Percentiles rank a stretch among this genome's conserved stretches.
Conservation (phyloP, 2,797 vertebrate species). For the Sorex maritimensis region DNA sequence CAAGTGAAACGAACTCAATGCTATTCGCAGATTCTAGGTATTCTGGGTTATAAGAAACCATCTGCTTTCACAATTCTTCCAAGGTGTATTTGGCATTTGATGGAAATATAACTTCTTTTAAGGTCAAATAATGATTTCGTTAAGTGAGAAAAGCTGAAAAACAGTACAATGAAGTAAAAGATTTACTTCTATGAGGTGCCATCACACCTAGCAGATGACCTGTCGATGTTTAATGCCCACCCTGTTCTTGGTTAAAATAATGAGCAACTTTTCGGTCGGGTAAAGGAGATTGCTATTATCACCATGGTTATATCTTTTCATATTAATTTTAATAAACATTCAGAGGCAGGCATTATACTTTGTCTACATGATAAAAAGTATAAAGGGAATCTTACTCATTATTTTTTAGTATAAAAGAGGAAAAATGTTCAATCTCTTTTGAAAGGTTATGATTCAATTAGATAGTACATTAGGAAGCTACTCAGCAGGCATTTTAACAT, state of each 20-base stretch:
- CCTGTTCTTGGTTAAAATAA: slow-evolving; percentile 43
- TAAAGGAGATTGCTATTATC: slow-evolving; percentile 37
- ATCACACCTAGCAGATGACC: slow-evolving; percentile 50
- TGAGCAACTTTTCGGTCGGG: slow-evolving; percentile 22
- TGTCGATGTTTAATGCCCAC: slow-evolving; percentile 13
- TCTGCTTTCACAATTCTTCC: background rate
- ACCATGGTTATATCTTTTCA: slow-evolving; percentile 54
- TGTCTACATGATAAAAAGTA: slow-evolving; percentile 62
- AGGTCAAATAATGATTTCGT: slow-evolving; percentile 33
- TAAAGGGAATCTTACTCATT: slow-evolving; percentile 58
- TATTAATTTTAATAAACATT: slow-evolving; percentile 69
- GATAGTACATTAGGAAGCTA: slow-evolving; percentile 74
- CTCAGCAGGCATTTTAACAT: slow-evolving; percentile 64
- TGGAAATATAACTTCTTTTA: slow-evolving; percentile 55
- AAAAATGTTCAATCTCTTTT: slow-evolving; percentile 64
- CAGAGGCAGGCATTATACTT: slow-evolving; percentile 46
- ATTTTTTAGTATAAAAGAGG: slow-evolving; percentile 70
- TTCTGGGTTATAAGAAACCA: slow-evolving; percentile 33
- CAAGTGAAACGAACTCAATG: background rate
- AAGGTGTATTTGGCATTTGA: slow-evolving; percentile 40
- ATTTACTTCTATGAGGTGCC: slow-evolving; percentile 21
- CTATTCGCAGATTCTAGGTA: background rate
- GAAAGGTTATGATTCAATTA: slow-evolving; percentile 74
- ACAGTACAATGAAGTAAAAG: slow-evolving; percentile 51
- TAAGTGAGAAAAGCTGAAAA: slow-evolving; percentile 53